Evolutionary conservation across 2,113 vertebrate species (phyloP), one percentile per base, ranked within the genome.

Genomic region (Halcyon senegalensis): DNA sequence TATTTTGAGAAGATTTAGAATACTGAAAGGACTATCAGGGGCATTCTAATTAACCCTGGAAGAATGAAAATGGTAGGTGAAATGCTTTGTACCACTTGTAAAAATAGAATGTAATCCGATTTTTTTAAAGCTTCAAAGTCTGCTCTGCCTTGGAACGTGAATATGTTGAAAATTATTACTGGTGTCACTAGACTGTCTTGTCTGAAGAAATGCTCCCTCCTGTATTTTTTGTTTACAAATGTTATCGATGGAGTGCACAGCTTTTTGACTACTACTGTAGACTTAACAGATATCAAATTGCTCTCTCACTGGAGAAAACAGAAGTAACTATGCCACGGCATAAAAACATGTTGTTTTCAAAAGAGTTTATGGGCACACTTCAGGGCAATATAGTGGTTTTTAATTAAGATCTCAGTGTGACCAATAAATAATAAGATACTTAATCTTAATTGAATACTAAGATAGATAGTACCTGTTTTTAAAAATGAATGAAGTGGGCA

Each of bases 31-130:
- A 79, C 55, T 67, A 78, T 28, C 5, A 24, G 63, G 46, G 56
- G 7, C 60, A 51, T 92, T 96, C 44, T 89, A 87, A 96, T 92
- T 97, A 98, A 96, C 82, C 30, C 43, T 48, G 46, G 66, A 51
- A 85, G 20, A 73, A 41, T 46, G 28, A 67, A 74, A 80, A 69
- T 48, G 33, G 62, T 16, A 78, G 13, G 30, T 60, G 37, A 90
- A 89, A 80, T 72, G 28, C 68, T 77, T 63, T 35, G 69, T 33
- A 80, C 5, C 27, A 73, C 80, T 87, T 86, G 31, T 44, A 94
- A 90, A 93, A 95, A 81, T 35, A 93, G 30, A 17, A 66, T 58
- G 11, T 24, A 67, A 62, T 37, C 21, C 82, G 55, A 43, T 27
- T 74, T 12, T 87, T 48, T 79, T 24, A 77, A 77, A 80, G 21